These are phyloP conservation scores for Limanda limanda DNA, from an alignment of 2,113 vertebrate genomes.

Conservation along the genomic window DNA sequence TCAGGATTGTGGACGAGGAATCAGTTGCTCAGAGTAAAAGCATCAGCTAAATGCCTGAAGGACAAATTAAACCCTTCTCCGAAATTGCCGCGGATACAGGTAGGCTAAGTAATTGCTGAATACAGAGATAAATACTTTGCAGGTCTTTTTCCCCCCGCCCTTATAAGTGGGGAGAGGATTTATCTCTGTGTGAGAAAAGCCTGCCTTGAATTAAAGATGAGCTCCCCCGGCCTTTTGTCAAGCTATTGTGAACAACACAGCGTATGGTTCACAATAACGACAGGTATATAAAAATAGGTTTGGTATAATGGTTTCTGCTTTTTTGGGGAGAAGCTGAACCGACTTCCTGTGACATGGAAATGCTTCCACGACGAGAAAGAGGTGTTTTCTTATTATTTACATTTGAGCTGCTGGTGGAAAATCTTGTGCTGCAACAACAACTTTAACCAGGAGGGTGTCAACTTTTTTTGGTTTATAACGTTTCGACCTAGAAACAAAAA, in stretches of 20 bases:
- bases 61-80: slow-evolving; percentile 54
- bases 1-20: slow-evolving; percentile 19
- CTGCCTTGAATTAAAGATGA: slow-evolving; percentile 75
- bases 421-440: no score
- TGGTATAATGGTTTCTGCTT: slow-evolving; percentile 34
- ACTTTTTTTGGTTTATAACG: no score
- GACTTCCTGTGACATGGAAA: slow-evolving; percentile 29
- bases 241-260: slow-evolving; percentile 63
- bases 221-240: slow-evolving; percentile 61
- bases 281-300: slow-evolving; percentile 64
- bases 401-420: not conserved
- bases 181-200: slow-evolving; percentile 59
- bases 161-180: slow-evolving; percentile 65
- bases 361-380: slow-evolving; percentile 23
- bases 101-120: slow-evolving; percentile 66
- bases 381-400: not conserved
- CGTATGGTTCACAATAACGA: slow-evolving; percentile 58
- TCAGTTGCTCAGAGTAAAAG: slow-evolving; percentile 40
- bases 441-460: no score
- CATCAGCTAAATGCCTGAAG: slow-evolving; percentile 27
- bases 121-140: slow-evolving; percentile 54
- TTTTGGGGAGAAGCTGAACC: slow-evolving; percentile 30
- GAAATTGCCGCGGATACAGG: slow-evolving; percentile 59
- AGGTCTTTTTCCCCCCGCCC: slow-evolving; percentile 14
- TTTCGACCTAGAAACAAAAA: no score